Conservation (phyloP, 2,113 vertebrate species). For the Perca fluviatilis region DNA sequence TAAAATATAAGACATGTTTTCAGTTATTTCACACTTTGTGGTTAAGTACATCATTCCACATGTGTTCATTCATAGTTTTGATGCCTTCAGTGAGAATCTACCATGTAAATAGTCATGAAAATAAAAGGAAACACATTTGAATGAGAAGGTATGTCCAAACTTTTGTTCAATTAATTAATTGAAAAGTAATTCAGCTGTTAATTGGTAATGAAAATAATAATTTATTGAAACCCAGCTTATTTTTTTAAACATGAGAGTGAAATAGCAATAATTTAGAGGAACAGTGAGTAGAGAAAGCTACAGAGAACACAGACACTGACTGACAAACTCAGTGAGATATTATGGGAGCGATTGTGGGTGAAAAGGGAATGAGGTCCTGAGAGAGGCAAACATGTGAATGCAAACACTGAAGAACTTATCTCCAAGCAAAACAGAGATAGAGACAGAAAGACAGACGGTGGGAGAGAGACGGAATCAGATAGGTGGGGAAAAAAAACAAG, state of each 20-base stretch:
- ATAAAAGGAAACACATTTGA: no score
- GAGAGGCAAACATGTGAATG: constrained; percentile 64
- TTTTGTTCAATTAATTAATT: neutral
- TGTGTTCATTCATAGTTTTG: no score
- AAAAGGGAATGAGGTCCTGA: constrained; percentile 58
- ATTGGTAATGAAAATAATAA: neutral
- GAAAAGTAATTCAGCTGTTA: neutral
- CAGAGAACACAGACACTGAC: constrained; percentile 43
- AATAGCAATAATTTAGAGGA: neutral
- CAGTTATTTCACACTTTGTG: no score
- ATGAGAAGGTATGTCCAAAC: no score
- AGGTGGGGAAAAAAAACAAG: neutral
- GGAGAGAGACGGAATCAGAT: constrained; percentile 63
- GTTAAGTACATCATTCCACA: no score
- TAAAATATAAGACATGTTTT: no score
- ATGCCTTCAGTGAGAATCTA: no score
- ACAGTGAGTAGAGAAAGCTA: constrained; percentile 21
- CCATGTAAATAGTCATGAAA: no score
- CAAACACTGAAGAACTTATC: constrained; percentile 67
- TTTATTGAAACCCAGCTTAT: neutral
- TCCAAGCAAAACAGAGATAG: constrained; percentile 55
- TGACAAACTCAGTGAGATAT: constrained; percentile 64
- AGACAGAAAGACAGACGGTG: constrained; percentile 47
- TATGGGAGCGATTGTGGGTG: constrained; percentile 40
- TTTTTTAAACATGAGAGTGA: neutral